These are phyloP conservation scores for Andinoacara biseriatus DNA, from an alignment of 2,113 vertebrate species.

Conservation along the genomic window DNA sequence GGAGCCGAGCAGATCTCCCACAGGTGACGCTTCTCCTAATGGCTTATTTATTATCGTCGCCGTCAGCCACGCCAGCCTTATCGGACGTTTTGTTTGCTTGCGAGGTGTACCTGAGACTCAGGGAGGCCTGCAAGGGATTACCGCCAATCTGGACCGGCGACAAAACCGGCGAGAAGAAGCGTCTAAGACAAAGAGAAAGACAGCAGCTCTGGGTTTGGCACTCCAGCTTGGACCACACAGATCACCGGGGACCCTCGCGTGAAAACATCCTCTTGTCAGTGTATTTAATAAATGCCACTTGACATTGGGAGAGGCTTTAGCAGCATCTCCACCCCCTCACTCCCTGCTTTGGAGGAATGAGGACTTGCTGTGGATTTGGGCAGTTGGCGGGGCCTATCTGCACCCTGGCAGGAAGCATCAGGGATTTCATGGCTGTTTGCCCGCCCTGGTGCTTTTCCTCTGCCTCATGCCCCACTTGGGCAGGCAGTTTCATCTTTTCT, in stretches of 20 bases:
- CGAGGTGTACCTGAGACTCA: conserved; percentile 68
- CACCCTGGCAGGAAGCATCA: conserved; percentile 72
- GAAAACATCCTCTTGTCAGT: conserved; percentile 54
- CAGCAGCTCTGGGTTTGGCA: conserved; percentile 56
- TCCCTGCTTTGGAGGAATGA: conserved; percentile 58
- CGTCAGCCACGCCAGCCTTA: conserved; percentile 36
- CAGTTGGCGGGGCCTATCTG: conserved; percentile 77
- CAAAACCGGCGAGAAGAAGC: conserved; percentile 52
- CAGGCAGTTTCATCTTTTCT: conserved; percentile 1
- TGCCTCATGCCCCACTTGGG: conserved; percentile 59
- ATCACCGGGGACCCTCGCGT: conserved; percentile 64
- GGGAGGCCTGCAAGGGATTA: conserved; percentile 60
- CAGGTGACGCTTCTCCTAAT: conserved; percentile 36
- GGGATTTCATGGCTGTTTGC: conserved; percentile 77
- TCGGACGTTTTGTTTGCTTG: conserved; percentile 12
- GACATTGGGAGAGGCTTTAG: conserved; percentile 77
- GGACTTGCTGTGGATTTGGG: conserved; percentile 76
- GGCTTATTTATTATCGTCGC: conserved; percentile 56
- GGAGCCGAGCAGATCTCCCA: conserved; percentile 34
- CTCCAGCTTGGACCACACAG: conserved; percentile 69
- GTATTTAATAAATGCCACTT: conserved; percentile 76
- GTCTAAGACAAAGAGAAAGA: conserved; percentile 57
- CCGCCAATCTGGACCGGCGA: conserved; percentile 55
- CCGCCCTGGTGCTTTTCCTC: conserved; percentile 63
- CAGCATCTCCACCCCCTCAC: background rate